These are phyloP conservation scores for Ceratosolen fusciceps DNA, from an alignment of 1,140 invertebrate species.

Conservation along the genomic window DNA sequence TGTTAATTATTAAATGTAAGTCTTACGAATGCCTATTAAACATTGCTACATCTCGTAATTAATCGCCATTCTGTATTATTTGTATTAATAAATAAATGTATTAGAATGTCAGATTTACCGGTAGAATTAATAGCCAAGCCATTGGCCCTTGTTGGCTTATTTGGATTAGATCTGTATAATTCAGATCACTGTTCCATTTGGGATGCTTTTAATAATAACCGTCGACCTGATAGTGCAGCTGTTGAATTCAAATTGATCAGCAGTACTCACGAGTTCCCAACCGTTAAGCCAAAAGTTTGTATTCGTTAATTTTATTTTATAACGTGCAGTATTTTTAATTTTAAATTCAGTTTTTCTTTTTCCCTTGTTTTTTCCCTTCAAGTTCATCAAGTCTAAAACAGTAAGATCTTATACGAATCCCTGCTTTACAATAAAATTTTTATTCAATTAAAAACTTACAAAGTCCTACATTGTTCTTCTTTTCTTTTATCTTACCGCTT, in stretches of 20 bases:
- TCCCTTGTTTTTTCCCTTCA: too few species aligned
- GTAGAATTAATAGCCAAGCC: conserved; percentile 84
- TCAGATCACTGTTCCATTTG: conserved; percentile 90
- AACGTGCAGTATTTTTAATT: too few species aligned
- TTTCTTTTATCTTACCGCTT: conserved; percentile 25
- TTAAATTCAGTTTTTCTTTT: too few species aligned
- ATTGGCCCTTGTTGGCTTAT: conserved; percentile 86
- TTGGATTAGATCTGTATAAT: conserved; percentile 89
- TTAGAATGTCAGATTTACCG: conserved; percentile 77
- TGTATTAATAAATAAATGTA: conserved; percentile 37
- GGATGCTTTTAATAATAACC: conserved; percentile 90
- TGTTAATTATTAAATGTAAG: neutral
- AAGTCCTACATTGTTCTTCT: neutral
- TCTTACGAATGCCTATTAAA: neutral
- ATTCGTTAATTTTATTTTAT: too few species aligned
- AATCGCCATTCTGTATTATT: conserved; percentile 21
- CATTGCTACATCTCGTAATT: neutral
- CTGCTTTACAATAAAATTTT: too few species aligned
- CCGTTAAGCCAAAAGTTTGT: conserved; percentile 86
- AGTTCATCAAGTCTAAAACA: too few species aligned
- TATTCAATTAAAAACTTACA: conserved; percentile 24
- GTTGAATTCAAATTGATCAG: conserved; percentile 87
- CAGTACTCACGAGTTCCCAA: conserved; percentile 88
- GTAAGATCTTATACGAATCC: too few species aligned
- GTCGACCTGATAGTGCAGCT: conserved; percentile 84